These are phyloP conservation scores for Tipula lateralis DNA, from an alignment of 2,888 invertebrate species.

Conservation along the genomic window DNA sequence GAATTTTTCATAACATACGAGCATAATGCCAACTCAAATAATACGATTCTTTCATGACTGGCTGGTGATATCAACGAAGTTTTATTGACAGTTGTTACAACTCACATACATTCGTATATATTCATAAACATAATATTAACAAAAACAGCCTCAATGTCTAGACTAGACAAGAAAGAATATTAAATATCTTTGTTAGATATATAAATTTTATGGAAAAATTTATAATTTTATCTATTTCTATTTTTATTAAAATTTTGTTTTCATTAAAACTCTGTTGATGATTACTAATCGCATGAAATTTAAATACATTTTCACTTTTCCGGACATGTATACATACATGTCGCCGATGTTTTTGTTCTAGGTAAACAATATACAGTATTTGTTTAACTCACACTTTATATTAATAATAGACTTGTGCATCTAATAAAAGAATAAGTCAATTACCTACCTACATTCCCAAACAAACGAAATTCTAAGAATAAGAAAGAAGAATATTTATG, in stretches of 20 bases:
- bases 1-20: background rate
- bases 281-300: background rate
- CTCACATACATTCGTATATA: background rate
- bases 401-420: background rate
- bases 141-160: background rate
- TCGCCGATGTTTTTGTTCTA: background rate
- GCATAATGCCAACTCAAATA: background rate
- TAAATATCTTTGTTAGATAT: background rate
- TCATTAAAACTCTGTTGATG: background rate
- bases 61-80: background rate
- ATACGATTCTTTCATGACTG: background rate
- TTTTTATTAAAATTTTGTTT: background rate
- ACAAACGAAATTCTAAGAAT: background rate
- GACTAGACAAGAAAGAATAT: constrained; percentile 19
- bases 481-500: background rate
- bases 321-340: background rate
- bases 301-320: background rate
- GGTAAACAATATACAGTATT: background rate
- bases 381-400: background rate
- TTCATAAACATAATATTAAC: background rate
- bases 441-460: background rate
- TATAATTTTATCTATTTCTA: background rate
- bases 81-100: background rate
- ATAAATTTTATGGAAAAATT: background rate
- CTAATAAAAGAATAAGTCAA: background rate